Percentiles rank a stretch among this genome's conserved stretches.
phyloP scores from a whole-genome alignment of 2,888 invertebrate species.

The Chorisops tibialis region DNA sequence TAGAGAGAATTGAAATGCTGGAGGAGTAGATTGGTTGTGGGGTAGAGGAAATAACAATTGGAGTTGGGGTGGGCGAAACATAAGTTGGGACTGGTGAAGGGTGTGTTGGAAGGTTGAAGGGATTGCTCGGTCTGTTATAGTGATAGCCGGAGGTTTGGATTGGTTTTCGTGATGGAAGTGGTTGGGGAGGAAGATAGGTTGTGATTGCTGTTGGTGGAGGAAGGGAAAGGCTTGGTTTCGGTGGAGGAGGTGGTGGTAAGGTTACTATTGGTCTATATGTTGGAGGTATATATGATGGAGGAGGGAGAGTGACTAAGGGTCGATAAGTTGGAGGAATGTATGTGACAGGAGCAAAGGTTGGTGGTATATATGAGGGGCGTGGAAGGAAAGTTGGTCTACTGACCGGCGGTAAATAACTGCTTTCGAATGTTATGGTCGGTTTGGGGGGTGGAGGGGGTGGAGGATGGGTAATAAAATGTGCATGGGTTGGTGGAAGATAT shows the following conservation, averaged over 20 bases:
- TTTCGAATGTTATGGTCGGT: too few species aligned
- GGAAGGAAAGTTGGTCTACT: too few species aligned
- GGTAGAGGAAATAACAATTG: background rate
- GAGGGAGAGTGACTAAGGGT: background rate
- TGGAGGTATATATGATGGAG: background rate
- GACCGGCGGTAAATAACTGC: too few species aligned
- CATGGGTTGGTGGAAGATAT: too few species aligned
- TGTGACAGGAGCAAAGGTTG: background rate
- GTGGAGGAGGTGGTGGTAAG: background rate
- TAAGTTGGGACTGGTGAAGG: background rate
- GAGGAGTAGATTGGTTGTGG: background rate
- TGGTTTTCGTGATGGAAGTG: background rate
- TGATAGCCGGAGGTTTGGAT: background rate
- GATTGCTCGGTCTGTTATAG: background rate
- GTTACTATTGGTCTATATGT: background rate
- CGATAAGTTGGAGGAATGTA: background rate
- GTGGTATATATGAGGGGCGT: too few species aligned
- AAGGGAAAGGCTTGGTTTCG: background rate
- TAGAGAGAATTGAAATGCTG: background rate
- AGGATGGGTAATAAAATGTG: too few species aligned
- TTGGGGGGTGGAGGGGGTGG: too few species aligned
- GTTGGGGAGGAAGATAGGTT: background rate
- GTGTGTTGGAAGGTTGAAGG: background rate
- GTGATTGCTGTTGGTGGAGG: background rate
- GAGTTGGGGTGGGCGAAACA: background rate